Percentiles rank a stretch among this genome's conserved stretches.
Conservation (phyloP, 2,113 vertebrate species). For the Perca schrenkii region DNA sequence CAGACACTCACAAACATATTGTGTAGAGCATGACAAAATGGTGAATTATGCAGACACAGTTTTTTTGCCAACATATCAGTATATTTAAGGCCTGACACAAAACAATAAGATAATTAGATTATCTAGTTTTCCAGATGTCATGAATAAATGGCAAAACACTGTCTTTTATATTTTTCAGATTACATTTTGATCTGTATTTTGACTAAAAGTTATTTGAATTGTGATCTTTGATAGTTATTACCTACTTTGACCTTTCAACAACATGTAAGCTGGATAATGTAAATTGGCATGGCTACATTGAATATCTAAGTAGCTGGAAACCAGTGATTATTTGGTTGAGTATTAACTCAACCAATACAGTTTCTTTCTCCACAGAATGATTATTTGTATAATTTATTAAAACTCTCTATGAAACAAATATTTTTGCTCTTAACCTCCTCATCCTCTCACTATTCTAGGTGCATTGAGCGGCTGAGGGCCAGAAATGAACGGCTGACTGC, state of each 20-base stretch:
- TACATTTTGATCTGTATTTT: neutral
- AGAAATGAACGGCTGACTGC: constrained; percentile 87
- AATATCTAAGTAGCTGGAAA: neutral
- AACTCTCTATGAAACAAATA: neutral
- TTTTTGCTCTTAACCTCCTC: neutral
- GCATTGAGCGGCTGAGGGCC: constrained; percentile 85
- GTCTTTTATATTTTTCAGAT: too few relatives aligned
- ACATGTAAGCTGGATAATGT: neutral
- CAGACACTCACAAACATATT: neutral
- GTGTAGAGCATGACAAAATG: neutral
- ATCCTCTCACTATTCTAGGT: constrained; percentile 73
- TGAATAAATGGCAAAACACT: neutral
- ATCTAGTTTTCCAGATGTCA: neutral
- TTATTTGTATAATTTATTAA: neutral
- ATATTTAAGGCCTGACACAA: neutral
- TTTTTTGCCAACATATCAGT: neutral
- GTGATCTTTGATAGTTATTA: neutral
- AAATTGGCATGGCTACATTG: neutral
- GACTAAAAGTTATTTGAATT: neutral
- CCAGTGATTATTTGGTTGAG: neutral
- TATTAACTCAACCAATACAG: neutral
- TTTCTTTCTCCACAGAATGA: neutral
- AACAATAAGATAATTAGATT: neutral
- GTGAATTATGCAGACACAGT: neutral
- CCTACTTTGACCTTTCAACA: neutral